phyloP scores from a whole-genome alignment of 2,797 vertebrate genomes.

The Enteromius anoplus region DNA sequence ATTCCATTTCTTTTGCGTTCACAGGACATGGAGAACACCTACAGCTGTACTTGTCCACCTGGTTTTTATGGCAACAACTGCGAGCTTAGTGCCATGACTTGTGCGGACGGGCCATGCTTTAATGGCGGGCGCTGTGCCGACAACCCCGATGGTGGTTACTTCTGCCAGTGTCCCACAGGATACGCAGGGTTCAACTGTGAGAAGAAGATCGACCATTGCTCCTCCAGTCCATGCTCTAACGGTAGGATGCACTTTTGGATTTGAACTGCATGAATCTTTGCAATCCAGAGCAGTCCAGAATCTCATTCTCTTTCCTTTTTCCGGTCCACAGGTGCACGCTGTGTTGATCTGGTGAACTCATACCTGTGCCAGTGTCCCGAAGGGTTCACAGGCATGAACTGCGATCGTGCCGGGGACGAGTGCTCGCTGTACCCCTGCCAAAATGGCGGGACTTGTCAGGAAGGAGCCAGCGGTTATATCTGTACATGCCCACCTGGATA shows the following conservation, averaged over 20 bases:
- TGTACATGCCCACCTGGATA: constrained; percentile 93
- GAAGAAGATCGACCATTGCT: constrained; percentile 95
- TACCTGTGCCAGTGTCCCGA: constrained; percentile 93
- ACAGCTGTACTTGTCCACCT: constrained; percentile 89
- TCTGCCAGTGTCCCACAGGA: constrained; percentile 89
- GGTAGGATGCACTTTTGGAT: constrained; percentile 75
- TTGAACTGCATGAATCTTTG: background rate
- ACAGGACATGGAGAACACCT: constrained; percentile 91
- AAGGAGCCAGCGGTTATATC: constrained; percentile 83
- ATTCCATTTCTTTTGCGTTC: background rate
- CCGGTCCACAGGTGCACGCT: constrained; percentile 85
- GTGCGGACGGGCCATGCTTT: constrained; percentile 92
- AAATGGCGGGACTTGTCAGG: constrained; percentile 91
- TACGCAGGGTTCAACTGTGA: constrained; percentile 97
- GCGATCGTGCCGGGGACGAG: constrained; percentile 86
- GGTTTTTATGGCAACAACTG: constrained; percentile 95
- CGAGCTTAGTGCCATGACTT: constrained; percentile 93
- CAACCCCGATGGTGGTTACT: constrained; percentile 91
- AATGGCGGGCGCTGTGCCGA: constrained; percentile 90
- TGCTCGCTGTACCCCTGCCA: constrained; percentile 88
- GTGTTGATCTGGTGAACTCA: constrained; percentile 89
- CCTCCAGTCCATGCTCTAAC: constrained; percentile 90
- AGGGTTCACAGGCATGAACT: constrained; percentile 91
- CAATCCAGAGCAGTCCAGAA: background rate
- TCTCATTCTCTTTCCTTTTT: background rate